Percentiles rank a stretch among this genome's conserved stretches.
Conservation (phyloP, 2,797 vertebrate genomes). For the Chiloscyllium punctatum region DNA sequence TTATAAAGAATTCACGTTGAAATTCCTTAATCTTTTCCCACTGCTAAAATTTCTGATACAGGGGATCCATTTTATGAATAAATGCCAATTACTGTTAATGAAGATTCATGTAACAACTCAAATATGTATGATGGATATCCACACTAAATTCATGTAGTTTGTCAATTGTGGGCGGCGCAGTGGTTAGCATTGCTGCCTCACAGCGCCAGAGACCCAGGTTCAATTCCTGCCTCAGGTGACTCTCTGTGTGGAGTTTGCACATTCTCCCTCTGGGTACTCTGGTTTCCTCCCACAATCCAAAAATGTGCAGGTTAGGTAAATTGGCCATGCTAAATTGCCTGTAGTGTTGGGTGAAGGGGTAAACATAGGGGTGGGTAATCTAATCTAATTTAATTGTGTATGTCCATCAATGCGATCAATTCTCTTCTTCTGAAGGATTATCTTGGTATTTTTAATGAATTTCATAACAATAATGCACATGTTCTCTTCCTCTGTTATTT, state of each 20-base stretch:
- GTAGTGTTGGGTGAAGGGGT: too few species aligned
- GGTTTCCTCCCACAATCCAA: too few species aligned
- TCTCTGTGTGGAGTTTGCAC: too few species aligned
- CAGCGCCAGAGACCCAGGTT: too few species aligned
- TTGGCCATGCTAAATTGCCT: too few species aligned
- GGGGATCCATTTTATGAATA: not conserved
- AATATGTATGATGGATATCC: not conserved
- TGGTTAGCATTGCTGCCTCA: too few species aligned
- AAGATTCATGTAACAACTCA: not conserved
- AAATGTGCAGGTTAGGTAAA: too few species aligned
- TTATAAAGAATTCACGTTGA: not conserved
- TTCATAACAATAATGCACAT: not conserved
- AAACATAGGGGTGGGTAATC: too few species aligned
- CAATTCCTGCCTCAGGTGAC: too few species aligned
- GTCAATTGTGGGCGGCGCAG: too few species aligned
- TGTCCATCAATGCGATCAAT: not conserved
- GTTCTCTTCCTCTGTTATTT: not conserved
- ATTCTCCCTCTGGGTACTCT: too few species aligned
- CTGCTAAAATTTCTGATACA: not conserved
- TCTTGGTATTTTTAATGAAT: not conserved
- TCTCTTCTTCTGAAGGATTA: not conserved
- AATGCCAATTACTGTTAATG: not conserved
- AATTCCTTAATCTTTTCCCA: not conserved
- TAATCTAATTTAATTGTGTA: not conserved
- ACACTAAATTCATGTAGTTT: not conserved